phyloP scores from a whole-genome alignment of 2,113 vertebrate species.

The Axis porcinus region DNA sequence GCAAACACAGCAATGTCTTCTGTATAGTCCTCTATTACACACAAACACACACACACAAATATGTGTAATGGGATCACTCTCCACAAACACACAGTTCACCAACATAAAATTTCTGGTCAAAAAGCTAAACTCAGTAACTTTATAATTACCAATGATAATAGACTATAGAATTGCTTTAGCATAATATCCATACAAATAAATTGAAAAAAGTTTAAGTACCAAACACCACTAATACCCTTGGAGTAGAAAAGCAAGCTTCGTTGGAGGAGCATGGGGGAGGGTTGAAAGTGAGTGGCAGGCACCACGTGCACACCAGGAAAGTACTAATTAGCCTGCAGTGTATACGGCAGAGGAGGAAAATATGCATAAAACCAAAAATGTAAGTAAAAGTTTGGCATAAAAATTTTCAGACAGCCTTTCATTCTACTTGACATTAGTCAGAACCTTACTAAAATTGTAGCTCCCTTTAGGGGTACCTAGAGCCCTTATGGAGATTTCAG shows the following conservation, averaged over 20 bases:
- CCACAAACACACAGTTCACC: not conserved
- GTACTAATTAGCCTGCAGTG: not conserved
- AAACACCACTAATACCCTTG: not conserved
- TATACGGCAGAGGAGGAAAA: not conserved
- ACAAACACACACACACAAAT: constrained; percentile 29
- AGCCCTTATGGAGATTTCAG: not conserved
- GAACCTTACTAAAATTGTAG: not conserved
- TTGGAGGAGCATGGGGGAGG: not conserved
- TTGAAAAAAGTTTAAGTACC: not conserved
- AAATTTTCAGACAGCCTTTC: not conserved
- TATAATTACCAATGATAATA: not conserved
- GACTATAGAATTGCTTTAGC: not conserved
- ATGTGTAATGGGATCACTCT: constrained; percentile 5
- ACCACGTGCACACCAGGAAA: not conserved
- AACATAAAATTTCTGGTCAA: not conserved
- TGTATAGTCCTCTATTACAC: constrained; percentile 80
- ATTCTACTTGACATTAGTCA: not conserved
- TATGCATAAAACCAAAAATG: not conserved
- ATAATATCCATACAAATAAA: not conserved
- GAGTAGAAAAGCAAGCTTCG: not conserved
- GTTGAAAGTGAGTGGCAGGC: not conserved
- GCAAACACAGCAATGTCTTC: constrained; percentile 93
- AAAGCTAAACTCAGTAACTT: constrained; percentile 2
- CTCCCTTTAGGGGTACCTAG: not conserved
- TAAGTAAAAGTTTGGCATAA: not conserved